Conservation (phyloP, 2,113 vertebrate genomes). For the Anseranas semipalmata region DNA sequence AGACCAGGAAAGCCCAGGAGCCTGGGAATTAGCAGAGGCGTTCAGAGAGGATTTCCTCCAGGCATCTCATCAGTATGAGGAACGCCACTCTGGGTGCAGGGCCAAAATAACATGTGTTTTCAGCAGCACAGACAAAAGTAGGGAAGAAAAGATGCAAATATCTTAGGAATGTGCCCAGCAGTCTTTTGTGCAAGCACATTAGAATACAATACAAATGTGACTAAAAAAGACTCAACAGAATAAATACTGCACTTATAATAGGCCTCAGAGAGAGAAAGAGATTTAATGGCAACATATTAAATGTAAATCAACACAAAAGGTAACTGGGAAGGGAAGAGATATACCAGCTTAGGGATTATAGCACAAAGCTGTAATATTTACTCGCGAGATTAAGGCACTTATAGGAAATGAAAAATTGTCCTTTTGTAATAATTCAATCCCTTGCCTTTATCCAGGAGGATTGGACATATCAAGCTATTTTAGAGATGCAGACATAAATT, state of each 20-base stretch:
- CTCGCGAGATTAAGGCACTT: conserved; percentile 74
- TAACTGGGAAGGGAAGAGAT: conserved; percentile 68
- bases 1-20: neutral
- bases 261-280: conserved; percentile 52
- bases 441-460: conserved; percentile 47
- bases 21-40: neutral
- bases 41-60: neutral
- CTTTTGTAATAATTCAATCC: conserved; percentile 65
- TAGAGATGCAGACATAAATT: conserved; percentile 40
- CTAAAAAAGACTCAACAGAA: conserved; percentile 67
- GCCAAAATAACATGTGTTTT: neutral
- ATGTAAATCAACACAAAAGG: conserved; percentile 76
- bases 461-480: conserved; percentile 13
- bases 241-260: conserved; percentile 68
- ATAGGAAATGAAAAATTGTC: conserved; percentile 71
- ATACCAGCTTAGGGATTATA: conserved; percentile 71
- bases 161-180: conserved; percentile 15
- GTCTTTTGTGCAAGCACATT: conserved; percentile 47
- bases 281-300: conserved; percentile 75
- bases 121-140: conserved; percentile 22
- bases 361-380: conserved; percentile 74
- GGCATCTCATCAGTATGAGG: neutral
- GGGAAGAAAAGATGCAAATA: conserved; percentile 55
- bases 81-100: neutral
- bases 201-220: conserved; percentile 66